Evolutionary conservation across 2,888 invertebrate genomes (phyloP).

Genomic region (Xestoiulus laeticollis): DNA sequence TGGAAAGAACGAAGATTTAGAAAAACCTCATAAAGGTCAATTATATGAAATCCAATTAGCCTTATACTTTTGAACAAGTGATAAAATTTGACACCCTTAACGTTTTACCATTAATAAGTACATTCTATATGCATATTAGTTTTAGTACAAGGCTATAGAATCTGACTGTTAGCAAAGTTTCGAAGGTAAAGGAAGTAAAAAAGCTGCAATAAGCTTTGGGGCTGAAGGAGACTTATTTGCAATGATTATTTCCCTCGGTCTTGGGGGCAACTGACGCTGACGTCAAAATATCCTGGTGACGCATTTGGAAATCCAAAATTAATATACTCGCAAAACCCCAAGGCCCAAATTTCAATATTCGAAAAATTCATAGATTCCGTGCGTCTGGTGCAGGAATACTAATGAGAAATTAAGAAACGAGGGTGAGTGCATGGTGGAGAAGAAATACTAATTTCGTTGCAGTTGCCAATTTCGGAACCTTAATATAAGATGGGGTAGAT

Average conservation of each 20-base stretch:
- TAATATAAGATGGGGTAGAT: too few species aligned
- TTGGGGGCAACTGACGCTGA: background rate
- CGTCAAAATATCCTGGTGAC: background rate
- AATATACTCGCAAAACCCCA: background rate
- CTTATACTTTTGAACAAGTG: too few species aligned
- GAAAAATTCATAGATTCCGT: background rate
- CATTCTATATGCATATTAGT: too few species aligned
- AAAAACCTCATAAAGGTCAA: too few species aligned
- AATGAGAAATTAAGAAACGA: constrained; percentile 21
- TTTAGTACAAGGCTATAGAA: too few species aligned
- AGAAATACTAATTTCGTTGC: background rate
- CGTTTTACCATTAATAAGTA: too few species aligned
- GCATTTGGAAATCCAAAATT: background rate
- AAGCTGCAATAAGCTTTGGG: background rate
- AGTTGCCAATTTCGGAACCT: too few species aligned
- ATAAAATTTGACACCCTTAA: too few species aligned
- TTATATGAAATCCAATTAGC: too few species aligned
- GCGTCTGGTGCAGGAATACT: background rate
- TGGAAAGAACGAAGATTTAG: too few species aligned
- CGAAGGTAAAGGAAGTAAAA: background rate
- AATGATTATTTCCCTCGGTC: background rate
- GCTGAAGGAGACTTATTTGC: background rate
- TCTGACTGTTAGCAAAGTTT: too few species aligned
- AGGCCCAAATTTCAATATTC: constrained; percentile 25
- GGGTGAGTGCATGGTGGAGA: background rate